Evolutionary conservation across 2,113 vertebrate genomes (phyloP).

Genomic region (Lampris megalopsis): DNA sequence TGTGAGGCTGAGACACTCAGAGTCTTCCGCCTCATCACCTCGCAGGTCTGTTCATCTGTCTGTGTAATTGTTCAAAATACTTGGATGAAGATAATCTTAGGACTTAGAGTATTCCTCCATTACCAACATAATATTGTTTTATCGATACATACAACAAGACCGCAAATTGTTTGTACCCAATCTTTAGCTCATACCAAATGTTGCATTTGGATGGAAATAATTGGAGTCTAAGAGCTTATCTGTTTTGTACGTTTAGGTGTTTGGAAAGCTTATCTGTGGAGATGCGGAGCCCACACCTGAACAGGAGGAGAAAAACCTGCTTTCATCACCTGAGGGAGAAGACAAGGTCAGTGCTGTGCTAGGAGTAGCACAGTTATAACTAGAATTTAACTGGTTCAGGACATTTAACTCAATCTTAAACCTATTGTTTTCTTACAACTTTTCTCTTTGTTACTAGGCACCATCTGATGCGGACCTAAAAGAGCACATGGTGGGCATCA

Average conservation of each 20-base stretch:
- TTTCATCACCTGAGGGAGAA: conserved; percentile 98
- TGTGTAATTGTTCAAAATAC: neutral
- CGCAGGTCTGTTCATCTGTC: conserved; percentile 86
- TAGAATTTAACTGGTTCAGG: neutral
- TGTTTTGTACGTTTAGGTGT: conserved; percentile 84
- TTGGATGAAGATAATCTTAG: neutral
- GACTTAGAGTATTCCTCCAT: neutral
- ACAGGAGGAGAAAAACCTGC: conserved; percentile 95
- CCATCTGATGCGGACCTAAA: conserved; percentile 98
- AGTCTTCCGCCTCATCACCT: conserved; percentile 97
- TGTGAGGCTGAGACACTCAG: conserved; percentile 96
- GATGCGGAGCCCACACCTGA: conserved; percentile 98
- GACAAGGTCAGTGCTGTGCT: conserved; percentile 89
- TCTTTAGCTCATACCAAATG: no score
- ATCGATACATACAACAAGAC: no score
- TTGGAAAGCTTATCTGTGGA: conserved; percentile 97
- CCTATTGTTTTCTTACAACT: neutral
- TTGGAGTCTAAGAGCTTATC: neutral
- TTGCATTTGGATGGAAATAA: neutral
- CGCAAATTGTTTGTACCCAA: no score
- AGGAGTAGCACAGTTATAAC: neutral
- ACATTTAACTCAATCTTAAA: neutral
- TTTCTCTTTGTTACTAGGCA: conserved; percentile 79
- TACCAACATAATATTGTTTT: no score
- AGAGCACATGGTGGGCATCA: conserved; percentile 99